A percentile compares a stretch with the other conserved stretches of the same genome.
Evolutionary conservation across 2,888 invertebrate genomes (phyloP).

Genomic region (Formica aserva): DNA sequence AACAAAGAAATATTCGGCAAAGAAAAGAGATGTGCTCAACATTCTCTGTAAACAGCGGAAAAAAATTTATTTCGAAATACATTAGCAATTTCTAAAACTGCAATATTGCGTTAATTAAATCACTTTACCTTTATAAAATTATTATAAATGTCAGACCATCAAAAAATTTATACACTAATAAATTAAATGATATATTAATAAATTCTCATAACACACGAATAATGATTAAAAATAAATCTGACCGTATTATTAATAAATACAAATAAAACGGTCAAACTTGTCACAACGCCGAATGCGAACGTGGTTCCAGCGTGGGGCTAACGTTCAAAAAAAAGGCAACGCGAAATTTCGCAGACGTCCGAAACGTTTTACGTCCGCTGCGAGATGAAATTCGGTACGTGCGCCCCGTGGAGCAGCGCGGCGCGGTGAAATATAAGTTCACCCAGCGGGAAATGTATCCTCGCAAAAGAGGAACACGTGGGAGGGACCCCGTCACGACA

Average conservation of each 20-base stretch:
- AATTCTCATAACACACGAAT: neutral
- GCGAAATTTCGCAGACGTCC: slow-evolving; percentile 45
- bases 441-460: slow-evolving; percentile 50
- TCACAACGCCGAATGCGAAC: neutral
- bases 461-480: slow-evolving; percentile 36
- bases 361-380: slow-evolving; percentile 48
- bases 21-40: neutral
- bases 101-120: neutral
- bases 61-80: neutral
- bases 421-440: slow-evolving; percentile 50
- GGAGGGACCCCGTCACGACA: slow-evolving; percentile 57
- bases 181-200: neutral
- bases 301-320: slow-evolving; percentile 1
- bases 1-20: neutral
- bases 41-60: neutral
- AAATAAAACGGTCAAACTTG: slow-evolving; percentile 23
- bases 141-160: neutral
- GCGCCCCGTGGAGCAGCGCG: slow-evolving; percentile 39
- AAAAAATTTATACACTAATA: neutral
- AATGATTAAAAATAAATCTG: neutral
- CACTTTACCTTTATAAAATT: neutral
- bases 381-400: slow-evolving; percentile 55
- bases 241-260: slow-evolving; percentile 16
- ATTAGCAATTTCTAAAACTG: neutral
- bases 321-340: slow-evolving; percentile 28